Conservation (phyloP, 2,797 vertebrate species). For the Karalla daura region DNA sequence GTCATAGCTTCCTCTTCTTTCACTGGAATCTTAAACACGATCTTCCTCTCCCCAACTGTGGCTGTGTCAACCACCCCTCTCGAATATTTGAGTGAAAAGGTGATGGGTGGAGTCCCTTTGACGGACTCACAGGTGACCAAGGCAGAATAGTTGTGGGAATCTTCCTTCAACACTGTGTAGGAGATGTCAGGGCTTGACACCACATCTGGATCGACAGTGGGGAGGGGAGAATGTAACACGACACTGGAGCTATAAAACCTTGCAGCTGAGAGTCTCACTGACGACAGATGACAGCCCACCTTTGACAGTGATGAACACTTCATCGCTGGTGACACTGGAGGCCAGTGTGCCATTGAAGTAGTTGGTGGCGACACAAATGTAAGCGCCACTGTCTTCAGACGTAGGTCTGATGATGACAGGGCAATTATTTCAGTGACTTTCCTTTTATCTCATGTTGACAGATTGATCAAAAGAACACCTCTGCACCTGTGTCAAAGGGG, state of each 20-base stretch:
- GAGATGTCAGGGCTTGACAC: conserved; percentile 70
- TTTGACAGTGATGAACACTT: conserved; percentile 65
- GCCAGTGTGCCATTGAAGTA: conserved; percentile 30
- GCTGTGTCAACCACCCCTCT: background rate
- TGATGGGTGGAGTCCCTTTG: conserved; percentile 63
- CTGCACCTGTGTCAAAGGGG: too few species aligned
- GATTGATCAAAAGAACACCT: too few species aligned
- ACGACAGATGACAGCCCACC: conserved; percentile 45
- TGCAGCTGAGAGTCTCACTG: background rate
- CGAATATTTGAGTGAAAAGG: conserved; percentile 64
- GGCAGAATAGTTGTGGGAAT: conserved; percentile 35
- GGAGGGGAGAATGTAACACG: background rate
- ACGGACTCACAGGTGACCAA: conserved; percentile 63
- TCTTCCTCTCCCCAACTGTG: background rate
- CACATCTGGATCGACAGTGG: conserved; percentile 57
- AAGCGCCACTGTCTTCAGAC: conserved; percentile 62
- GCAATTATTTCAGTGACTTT: background rate
- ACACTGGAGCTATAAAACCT: background rate
- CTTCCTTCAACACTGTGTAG: conserved; percentile 60
- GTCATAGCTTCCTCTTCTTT: too few species aligned
- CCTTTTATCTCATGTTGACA: too few species aligned
- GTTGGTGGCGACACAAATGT: conserved; percentile 73
- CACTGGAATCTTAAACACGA: conserved; percentile 55
- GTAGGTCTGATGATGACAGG: conserved; percentile 42
- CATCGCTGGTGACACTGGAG: conserved; percentile 39